Percentiles rank a stretch among this genome's conserved stretches.
Evolutionary conservation across 2,888 invertebrate genomes (phyloP).

Genomic region (Capitulum mitella): DNA sequence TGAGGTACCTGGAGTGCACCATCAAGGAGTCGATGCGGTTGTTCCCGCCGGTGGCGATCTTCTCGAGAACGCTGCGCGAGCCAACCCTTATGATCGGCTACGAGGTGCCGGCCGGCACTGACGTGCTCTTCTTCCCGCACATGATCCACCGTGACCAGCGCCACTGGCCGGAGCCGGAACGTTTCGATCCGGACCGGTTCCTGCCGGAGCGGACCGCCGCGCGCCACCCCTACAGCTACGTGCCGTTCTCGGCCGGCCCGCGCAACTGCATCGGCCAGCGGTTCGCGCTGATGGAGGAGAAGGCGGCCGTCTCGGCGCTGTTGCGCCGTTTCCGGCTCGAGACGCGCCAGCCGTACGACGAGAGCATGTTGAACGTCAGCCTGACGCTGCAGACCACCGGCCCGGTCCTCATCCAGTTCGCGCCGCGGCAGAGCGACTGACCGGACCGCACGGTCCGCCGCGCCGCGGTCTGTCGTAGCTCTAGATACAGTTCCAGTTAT

Average conservation of each 20-base stretch:
- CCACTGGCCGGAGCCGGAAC: conserved; percentile 49
- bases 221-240: conserved; percentile 41
- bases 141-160: conserved; percentile 47
- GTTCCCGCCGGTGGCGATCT: conserved; percentile 43
- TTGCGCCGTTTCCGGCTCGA: conserved; percentile 27
- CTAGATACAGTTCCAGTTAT: too few species aligned
- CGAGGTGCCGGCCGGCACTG: conserved; percentile 43
- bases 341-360: background rate
- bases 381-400: background rate
- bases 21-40: conserved; percentile 44
- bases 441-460: too few species aligned
- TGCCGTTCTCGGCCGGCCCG: conserved; percentile 38
- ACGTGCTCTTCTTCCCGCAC: conserved; percentile 42
- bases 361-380: background rate
- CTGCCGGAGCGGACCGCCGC: conserved; percentile 43
- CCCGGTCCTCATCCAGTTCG: background rate
- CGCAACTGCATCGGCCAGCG: conserved; percentile 37
- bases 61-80: conserved; percentile 40
- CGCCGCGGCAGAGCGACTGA: background rate
- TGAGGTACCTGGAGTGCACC: conserved; percentile 44
- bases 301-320: conserved; percentile 30
- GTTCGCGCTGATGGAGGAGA: conserved; percentile 34
- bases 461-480: too few species aligned
- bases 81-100: conserved; percentile 39
- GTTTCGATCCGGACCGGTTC: conserved; percentile 51